A percentile compares a stretch with the other conserved stretches of the same genome.
Conservation (phyloP, 1,140 invertebrate genomes). For the Meloidogyne chitwoodi region DNA sequence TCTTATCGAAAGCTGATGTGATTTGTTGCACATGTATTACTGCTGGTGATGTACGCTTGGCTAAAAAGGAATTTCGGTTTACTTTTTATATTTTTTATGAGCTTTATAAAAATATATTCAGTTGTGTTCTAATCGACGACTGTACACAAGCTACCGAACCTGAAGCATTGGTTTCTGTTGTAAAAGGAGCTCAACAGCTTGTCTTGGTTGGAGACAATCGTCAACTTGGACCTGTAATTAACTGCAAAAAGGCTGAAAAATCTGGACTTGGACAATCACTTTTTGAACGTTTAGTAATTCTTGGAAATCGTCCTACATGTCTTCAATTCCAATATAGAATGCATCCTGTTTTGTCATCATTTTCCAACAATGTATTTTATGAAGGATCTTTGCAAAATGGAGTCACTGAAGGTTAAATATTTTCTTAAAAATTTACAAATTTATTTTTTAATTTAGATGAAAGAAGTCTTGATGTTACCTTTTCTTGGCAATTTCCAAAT, state of each 20-base stretch:
- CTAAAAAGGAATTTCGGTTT: slow-evolving; percentile 86
- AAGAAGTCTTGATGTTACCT: slow-evolving; percentile 76
- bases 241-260: slow-evolving; percentile 97
- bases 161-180: slow-evolving; percentile 96
- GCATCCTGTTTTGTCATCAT: slow-evolving; percentile 87
- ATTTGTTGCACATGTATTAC: slow-evolving; percentile 98
- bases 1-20: slow-evolving; percentile 91
- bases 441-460: slow-evolving; percentile 69
- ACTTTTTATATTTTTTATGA: slow-evolving; percentile 64
- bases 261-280: slow-evolving; percentile 93
- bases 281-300: slow-evolving; percentile 91
- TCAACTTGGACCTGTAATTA: slow-evolving; percentile 71
- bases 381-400: slow-evolving; percentile 97
- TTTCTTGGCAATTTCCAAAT: slow-evolving; percentile 96
- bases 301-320: slow-evolving; percentile 88
- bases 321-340: slow-evolving; percentile 93
- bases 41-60: slow-evolving; percentile 86
- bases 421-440: background rate
- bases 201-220: slow-evolving; percentile 98
- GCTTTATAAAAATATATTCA: slow-evolving; percentile 62
- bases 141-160: slow-evolving; percentile 91
- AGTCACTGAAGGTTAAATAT: slow-evolving; percentile 80
- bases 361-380: slow-evolving; percentile 99
- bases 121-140: slow-evolving; percentile 95
- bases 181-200: slow-evolving; percentile 88